A percentile compares a stretch with the other conserved stretches of the same genome.
Evolutionary conservation across 1,140 invertebrate genomes (phyloP).

Genomic region (Megathymus violae): DNA sequence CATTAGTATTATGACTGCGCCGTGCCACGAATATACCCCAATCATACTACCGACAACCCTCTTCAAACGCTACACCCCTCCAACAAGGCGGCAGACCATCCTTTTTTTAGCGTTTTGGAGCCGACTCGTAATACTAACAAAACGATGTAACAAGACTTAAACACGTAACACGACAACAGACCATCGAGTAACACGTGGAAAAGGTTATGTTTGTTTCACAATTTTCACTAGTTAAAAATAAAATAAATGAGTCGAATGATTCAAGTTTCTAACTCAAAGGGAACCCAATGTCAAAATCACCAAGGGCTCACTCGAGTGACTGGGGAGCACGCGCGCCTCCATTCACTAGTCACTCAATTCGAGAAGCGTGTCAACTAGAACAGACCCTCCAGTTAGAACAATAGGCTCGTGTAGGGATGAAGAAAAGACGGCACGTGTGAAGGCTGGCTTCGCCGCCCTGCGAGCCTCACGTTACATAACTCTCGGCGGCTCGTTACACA

Average conservation of each 20-base stretch:
- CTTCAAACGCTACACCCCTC: neutral
- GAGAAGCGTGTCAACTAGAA: constrained; percentile 2
- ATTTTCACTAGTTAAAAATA: no score
- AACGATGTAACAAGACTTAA: no score
- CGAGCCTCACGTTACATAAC: neutral
- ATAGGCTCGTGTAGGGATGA: constrained; percentile 4
- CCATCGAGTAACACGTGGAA: no score
- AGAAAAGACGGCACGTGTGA: constrained; percentile 19
- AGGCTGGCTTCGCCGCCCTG: constrained; percentile 2
- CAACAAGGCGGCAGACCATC: no score
- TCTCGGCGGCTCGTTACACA: neutral
- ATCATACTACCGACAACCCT: neutral
- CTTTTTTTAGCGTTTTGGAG: no score
- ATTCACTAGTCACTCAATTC: constrained; percentile 12
- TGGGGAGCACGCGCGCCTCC: neutral
- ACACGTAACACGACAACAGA: no score
- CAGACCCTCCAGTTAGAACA: constrained; percentile 5
- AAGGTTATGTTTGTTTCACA: no score
- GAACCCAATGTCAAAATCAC: neutral
- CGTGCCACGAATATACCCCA: neutral
- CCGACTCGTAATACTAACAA: no score
- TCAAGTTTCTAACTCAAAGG: neutral
- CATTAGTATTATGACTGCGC: neutral
- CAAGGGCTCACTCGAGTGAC: neutral
- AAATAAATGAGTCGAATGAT: neutral